Evolutionary conservation across 1,140 invertebrate species (phyloP), one percentile per base, ranked within the genome.

Genomic region (Zaprionus camerounensis): DNA sequence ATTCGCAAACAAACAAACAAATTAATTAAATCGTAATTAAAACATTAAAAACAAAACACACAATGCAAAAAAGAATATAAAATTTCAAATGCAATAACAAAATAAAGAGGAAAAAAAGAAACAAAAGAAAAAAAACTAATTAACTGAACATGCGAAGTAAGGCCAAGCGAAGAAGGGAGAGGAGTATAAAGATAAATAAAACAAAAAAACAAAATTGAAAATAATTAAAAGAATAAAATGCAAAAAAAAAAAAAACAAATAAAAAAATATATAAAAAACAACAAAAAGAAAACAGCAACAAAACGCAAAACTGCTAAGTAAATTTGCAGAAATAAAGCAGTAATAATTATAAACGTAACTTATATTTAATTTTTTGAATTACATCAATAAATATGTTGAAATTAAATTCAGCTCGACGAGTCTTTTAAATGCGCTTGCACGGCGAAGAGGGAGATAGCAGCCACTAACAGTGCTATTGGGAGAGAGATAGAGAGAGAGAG

Each of bases 311-410:
- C 80, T 87, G 83, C 83, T 83, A 87, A 87, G 84, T 83, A 88
- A 87, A 66, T 88, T 87, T 87, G 83, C 83, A 87, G 31, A 34
- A 81, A 81, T 78, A 81, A 87, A 76, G 83, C 84, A 71, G 84
- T 88, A 87, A 87, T 88, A 87, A 87, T 84, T 88, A 88, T 88
- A 87, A 78, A 84, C 68, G 83, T 87, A 87, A 87, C 84, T 87
- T 87, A 87, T 88, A 87, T 87, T 87, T 87, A 87, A 88, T 87
- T 88, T 86, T 87, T 87, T 87, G 84, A 87, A 87, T 88, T 88
- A 87, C 85, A 87, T 87, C 84, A 87, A 87, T 87, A 87, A 87
- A 87, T 87, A 87, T 87, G 84, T 87, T 87, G 84, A 87, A 87
- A 87, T 87, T 87, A 87, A 76, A 71, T 71, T 41, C 7, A 66